Base-by-base conservation (phyloP, 2,797 vertebrate species). In the Tokudaia tokunoshimensis region DNA sequence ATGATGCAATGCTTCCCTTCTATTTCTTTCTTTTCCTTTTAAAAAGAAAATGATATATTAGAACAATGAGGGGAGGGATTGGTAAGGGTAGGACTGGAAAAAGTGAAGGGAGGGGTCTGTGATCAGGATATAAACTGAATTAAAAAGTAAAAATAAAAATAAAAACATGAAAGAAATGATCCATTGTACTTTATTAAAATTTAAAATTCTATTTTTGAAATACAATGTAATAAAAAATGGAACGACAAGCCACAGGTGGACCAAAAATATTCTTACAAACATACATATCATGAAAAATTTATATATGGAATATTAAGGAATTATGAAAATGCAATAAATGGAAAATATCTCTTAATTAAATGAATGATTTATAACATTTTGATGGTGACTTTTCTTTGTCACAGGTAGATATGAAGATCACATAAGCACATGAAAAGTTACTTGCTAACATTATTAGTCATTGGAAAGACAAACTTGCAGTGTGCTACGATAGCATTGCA, bases 401-500 rank as follows among this genome's bases (percentile, higher is more conserved):
- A 92, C 84, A 24, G 52, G 92, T 47, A 90, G 26, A 26, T 19
- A 22, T 2, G 3, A n/a, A 55, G 7, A 34, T 12, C 15, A 47
- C 24, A 37, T 19, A 85, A 26, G 19, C 19, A 20, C 12, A 41
- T 15, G 12, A 57, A 78, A 91, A 44, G 26, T n/a, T 85, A 41
- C 1, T 86, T 26, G n/a, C 22, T 34, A 44, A 14, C 26, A 10
- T 44, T 76, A 17, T n/a, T 83, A 59, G 47, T 74, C 7, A n/a
- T 17, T 47, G n/a, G 26, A 47, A 88, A 84, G 90, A 3, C 26
- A 63, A 61, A 72, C 76, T 47, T 57, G 44, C 72, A 61, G 22
- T 37, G 3, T 19, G 22, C 2, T 80, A n/a, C 19, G 9, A n/a
- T 17, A 55, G 2, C 4, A 29, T 0, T 44, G 1, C 15, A 22